Percentiles rank a stretch among this genome's conserved stretches.
These are phyloP conservation scores for Tragulus kanchil DNA, from an alignment of 2,113 vertebrate genomes.

Conservation along the genomic window DNA sequence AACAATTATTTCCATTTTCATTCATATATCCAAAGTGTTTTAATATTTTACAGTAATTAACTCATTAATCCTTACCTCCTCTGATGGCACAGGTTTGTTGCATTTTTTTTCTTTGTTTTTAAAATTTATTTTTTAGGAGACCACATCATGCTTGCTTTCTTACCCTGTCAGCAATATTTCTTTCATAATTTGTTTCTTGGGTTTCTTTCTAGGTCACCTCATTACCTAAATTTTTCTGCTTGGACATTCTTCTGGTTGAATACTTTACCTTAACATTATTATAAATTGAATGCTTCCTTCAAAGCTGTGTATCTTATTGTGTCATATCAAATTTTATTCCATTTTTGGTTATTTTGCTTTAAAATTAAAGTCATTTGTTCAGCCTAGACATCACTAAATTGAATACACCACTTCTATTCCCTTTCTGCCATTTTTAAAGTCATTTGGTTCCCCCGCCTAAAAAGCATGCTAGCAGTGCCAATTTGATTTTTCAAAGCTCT, in stretches of 20 bases:
- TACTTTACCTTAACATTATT: constrained; percentile 46
- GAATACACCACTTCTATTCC: constrained; percentile 51
- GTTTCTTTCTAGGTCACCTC: constrained; percentile 45
- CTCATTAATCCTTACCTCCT: constrained; percentile 68
- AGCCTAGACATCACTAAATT: constrained; percentile 63
- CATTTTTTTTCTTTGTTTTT: neutral
- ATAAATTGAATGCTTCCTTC: constrained; percentile 63
- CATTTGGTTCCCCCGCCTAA: too few relatives aligned
- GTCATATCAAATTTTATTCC: constrained; percentile 62
- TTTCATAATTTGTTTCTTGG: constrained; percentile 50
- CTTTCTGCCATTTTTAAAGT: constrained; percentile 20
- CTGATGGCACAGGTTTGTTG: constrained; percentile 28
- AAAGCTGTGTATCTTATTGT: constrained; percentile 36
- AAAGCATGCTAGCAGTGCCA: neutral
- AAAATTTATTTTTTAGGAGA: constrained; percentile 20
- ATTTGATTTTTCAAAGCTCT: constrained; percentile 1
- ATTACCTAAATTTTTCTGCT: constrained; percentile 63
- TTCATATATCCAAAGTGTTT: constrained; percentile 48
- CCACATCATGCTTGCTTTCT: neutral
- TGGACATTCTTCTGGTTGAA: constrained; percentile 2
- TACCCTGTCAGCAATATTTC: constrained; percentile 23
- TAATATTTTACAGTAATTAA: constrained; percentile 73
- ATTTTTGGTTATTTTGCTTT: constrained; percentile 69
- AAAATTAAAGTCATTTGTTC: constrained; percentile 76
- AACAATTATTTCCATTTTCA: constrained; percentile 73